These are phyloP conservation scores for Pandemis heparana DNA, from an alignment of 2,888 invertebrate genomes.

Conservation along the genomic window DNA sequence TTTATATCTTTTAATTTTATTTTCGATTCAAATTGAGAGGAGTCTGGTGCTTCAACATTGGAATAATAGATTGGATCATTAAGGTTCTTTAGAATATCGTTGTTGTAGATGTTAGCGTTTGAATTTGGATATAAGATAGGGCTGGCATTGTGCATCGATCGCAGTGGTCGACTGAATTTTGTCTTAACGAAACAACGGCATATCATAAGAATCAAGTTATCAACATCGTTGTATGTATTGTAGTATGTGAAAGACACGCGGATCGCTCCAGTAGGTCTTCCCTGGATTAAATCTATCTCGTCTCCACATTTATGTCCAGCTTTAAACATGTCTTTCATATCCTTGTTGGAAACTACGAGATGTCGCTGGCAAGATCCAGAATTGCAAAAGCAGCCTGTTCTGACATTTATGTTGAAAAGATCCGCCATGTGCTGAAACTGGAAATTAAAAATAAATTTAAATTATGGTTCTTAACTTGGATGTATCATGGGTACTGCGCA, in stretches of 20 bases:
- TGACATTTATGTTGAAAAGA: constrained; percentile 92
- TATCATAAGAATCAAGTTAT: constrained; percentile 90
- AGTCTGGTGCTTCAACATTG: constrained; percentile 46
- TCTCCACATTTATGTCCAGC: constrained; percentile 97
- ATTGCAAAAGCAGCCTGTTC: constrained; percentile 99
- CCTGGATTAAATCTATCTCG: constrained; percentile 93
- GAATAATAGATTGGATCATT: constrained; percentile 51
- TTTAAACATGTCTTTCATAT: constrained; percentile 91
- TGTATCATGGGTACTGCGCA: not conserved
- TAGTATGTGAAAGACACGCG: constrained; percentile 97
- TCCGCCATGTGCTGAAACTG: constrained; percentile 96
- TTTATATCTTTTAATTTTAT: constrained; percentile 66
- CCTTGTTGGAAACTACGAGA: constrained; percentile 88
- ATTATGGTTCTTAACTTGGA: not conserved
- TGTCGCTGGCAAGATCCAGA: constrained; percentile 96
- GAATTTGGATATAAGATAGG: constrained; percentile 42
- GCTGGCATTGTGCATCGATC: constrained; percentile 53
- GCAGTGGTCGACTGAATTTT: constrained; percentile 62
- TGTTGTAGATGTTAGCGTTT: constrained; percentile 48
- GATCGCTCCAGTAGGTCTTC: constrained; percentile 96
- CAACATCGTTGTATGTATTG: constrained; percentile 90
- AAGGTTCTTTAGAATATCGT: constrained; percentile 51
- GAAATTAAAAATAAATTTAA: constrained; percentile 46
- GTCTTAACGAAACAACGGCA: constrained; percentile 89
- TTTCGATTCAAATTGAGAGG: constrained; percentile 51